A percentile compares a stretch with the other conserved stretches of the same genome.
These are phyloP conservation scores for Cirrhinus molitorella DNA, from an alignment of 2,797 vertebrate genomes.

Conservation along the genomic window DNA sequence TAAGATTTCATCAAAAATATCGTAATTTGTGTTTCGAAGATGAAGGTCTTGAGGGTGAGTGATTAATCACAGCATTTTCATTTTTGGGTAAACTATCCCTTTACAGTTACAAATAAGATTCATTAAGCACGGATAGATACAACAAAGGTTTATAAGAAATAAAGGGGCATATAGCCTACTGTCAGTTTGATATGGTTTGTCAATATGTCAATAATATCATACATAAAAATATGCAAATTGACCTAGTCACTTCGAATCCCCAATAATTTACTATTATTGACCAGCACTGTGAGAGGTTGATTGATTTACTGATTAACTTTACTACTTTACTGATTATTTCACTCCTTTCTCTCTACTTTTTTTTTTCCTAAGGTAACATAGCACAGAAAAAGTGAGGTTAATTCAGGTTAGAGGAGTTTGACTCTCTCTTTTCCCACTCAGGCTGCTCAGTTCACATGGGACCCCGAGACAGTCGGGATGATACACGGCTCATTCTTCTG, in stretches of 20 bases:
- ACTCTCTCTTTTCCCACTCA: constrained; percentile 62
- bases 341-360: not conserved
- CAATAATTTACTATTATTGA: not conserved
- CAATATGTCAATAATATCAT: not conserved
- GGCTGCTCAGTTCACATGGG: constrained; percentile 92
- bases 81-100: too few species aligned
- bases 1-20: too few species aligned
- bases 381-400: constrained; percentile 4
- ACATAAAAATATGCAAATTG: not conserved
- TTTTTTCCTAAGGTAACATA: not conserved
- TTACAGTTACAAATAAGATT: not conserved
- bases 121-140: not conserved
- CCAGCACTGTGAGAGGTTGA: not conserved
- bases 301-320: not conserved
- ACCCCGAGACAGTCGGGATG: constrained; percentile 94
- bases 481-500: constrained; percentile 96
- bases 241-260: not conserved
- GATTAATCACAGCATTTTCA: too few species aligned
- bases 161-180: not conserved
- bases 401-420: constrained; percentile 11
- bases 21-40: too few species aligned
- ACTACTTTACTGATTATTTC: not conserved
- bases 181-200: not conserved
- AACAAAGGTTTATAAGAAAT: not conserved
- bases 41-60: too few species aligned